Evolutionary conservation across 2,888 invertebrate genomes (phyloP).

Genomic region (Cerastoderma edule): DNA sequence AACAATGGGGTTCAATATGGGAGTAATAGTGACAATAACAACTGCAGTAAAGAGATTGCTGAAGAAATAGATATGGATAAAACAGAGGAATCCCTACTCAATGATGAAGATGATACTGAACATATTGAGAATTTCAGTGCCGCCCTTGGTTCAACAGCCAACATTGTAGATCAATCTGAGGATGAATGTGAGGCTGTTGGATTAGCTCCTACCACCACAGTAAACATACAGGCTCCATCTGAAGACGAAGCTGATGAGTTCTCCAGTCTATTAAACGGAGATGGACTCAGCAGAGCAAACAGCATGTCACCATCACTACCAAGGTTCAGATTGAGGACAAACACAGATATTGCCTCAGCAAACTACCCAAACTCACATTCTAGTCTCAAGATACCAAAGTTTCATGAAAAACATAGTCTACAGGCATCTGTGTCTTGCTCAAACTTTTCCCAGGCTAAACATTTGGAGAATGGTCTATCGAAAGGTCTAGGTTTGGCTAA

Average conservation of each 20-base stretch:
- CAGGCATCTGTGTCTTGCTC: conserved; percentile 62
- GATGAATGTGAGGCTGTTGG: neutral
- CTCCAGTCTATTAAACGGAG: conserved; percentile 32
- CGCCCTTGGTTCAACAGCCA: neutral
- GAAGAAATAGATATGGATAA: conserved; percentile 1
- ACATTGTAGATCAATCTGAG: neutral
- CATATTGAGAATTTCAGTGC: neutral
- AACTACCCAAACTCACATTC: conserved; percentile 41
- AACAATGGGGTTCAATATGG: neutral
- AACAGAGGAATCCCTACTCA: neutral
- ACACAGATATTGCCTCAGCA: conserved; percentile 34
- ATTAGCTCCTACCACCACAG: conserved; percentile 10
- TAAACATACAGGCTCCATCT: conserved; percentile 47
- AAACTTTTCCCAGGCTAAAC: conserved; percentile 41
- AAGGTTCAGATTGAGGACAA: conserved; percentile 42
- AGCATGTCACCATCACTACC: conserved; percentile 39
- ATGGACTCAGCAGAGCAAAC: conserved; percentile 32
- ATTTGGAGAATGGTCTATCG: conserved; percentile 3
- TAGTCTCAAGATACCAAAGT: conserved; percentile 58
- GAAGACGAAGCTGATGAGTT: conserved; percentile 51
- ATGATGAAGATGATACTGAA: neutral
- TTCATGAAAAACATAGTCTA: conserved; percentile 48
- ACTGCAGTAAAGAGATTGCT: neutral
- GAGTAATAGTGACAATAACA: neutral
- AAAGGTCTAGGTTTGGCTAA: conserved; percentile 40